phyloP scores from a whole-genome alignment of 2,888 invertebrate species.

The Orchestes rusci region DNA sequence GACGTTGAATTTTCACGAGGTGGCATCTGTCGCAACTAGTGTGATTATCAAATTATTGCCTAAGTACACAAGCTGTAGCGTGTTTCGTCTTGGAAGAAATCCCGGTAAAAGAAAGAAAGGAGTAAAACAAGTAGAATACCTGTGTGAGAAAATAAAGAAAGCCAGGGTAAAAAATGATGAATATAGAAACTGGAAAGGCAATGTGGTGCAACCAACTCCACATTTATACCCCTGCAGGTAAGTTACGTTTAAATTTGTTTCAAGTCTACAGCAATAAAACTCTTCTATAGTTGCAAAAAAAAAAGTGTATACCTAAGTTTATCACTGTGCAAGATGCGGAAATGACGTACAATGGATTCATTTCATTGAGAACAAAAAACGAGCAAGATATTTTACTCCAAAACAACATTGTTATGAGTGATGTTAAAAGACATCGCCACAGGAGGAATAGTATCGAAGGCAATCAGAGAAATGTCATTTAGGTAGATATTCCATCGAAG shows the following conservation, averaged over 20 bases:
- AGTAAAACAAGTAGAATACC: no score
- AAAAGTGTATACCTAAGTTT: neutral
- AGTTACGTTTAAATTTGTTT: neutral
- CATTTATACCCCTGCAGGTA: neutral
- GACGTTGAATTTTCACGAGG: neutral
- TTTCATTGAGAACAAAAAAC: neutral
- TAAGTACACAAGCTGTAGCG: no score
- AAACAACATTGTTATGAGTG: neutral
- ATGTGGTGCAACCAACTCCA: neutral
- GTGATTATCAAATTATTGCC: no score
- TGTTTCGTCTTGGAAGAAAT: neutral
- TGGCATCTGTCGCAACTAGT: neutral
- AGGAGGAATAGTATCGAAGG: neutral
- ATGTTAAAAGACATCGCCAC: neutral
- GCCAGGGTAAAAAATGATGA: neutral
- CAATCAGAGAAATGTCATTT: neutral
- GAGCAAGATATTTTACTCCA: conserved; percentile 1
- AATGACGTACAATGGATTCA: conserved; percentile 1
- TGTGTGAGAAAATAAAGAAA: neutral
- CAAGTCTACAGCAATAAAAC: neutral
- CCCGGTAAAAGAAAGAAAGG: neutral
- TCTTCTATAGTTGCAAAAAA: neutral
- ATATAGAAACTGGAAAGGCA: neutral
- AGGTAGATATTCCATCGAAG: neutral
- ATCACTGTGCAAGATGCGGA: neutral